Base-by-base conservation (phyloP, 2,888 invertebrate species). In the Heteromyza rotundicornis region DNA sequence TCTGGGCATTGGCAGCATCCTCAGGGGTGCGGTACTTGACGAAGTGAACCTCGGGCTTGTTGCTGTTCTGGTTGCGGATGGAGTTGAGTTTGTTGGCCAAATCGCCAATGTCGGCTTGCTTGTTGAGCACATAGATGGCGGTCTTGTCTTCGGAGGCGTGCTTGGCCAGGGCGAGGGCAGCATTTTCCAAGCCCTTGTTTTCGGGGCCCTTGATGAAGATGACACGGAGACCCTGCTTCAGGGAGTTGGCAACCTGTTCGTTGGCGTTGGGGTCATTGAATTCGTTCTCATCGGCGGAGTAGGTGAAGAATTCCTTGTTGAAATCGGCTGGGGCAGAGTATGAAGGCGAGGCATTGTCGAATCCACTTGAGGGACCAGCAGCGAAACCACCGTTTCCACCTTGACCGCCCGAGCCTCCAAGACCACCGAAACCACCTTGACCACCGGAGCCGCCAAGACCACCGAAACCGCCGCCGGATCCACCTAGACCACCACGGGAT, bases 191-290 rank as follows among this genome's bases (percentile, higher is more conserved):
- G 1, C 70, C 75, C 40, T 64, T 70, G 52, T 71, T 66, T 24
- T 79, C 77, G 62, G 81, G 81, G 14, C 80, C 77, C 68, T 79
- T 81, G 59, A 81, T 74, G 63, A 81, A 78, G 40, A 81, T 63
- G 17, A 81, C 76, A 8, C 80, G 80, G 36, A 81, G 70, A 22
- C 70, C 71, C 54, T 74, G 73, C 62, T 74, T 79, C 36, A 75
- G 23, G 1, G 70, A 40, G 5, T 64, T 57, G 2, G 66, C 63
- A 7, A 70, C 51, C 24, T 71, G 68, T 12, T 78, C 69, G 2
- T 70, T 68, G n/a, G 69, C 68, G 47, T 65, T 64, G 1, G 72
- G 72, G 23, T 71, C 72, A 2, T 70, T 20, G 49, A 73, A 74
- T 7, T 79, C 79, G 14, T 76, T 73, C 27, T 80, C 80, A 32